Base-by-base conservation (phyloP, 2,888 invertebrate species). In the Chrysotoxum bicinctum region DNA sequence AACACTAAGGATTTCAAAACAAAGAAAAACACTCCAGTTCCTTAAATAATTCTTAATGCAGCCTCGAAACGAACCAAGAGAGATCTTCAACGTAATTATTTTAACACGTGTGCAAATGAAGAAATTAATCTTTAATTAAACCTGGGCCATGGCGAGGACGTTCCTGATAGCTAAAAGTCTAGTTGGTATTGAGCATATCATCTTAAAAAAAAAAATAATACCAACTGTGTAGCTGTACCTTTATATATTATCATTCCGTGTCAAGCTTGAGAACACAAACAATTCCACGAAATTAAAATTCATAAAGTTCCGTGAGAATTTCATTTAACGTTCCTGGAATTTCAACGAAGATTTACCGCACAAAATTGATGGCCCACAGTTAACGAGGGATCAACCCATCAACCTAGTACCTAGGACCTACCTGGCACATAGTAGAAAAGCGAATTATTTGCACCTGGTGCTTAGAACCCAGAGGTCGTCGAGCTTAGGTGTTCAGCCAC, bases 251-350 rank as follows among this genome's bases (percentile, higher is more conserved):
- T 32, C 45, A 56, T 19, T 21, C 16, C 37, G 70, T 40, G 56
- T 30, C 10, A 37, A 14, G 14, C 7, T 62, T 9, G 9, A 10
- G 50, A 50, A 23, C 21, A 50, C 21, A 37, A 56, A 64, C 12
- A 74, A 56, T 56, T 56, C 32, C 12, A 30, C 52, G 26, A 79
- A 79, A 84, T 84, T 79, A 79, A 80, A 79, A 84, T 79, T 84
- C 84, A 84, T 84, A 84, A 79, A 80, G 66, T 66, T 72, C 45
- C 70, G 10, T 40, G 19, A 32, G 69, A 74, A 74, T 79, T 50
- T 48, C 56, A 62, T 69, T 64, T 66, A 48, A 72, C 75, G 70
- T 37, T 66, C 21, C 35, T 35, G 43, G 80, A 84, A 80, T 72
- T 66, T 26, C 70, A 66, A 64, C 37, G 66, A 70, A 70, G 70